phyloP scores from a whole-genome alignment of 2,888 invertebrate species.

The Athripsodes cinereus region DNA sequence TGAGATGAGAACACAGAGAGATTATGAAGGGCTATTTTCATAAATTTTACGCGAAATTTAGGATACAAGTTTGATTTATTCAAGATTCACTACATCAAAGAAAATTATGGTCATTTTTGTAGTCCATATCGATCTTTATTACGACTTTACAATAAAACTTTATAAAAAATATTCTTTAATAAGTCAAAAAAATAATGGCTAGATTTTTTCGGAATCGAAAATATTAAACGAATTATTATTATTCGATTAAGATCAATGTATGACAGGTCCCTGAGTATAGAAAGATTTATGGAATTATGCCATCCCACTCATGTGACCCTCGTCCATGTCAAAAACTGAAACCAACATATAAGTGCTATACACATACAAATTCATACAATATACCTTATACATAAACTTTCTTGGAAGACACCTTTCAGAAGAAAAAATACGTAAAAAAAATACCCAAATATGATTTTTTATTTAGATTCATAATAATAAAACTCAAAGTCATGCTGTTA shows the following conservation, averaged over 20 bases:
- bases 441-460: background rate
- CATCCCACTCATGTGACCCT: background rate
- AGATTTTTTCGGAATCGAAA: too few species aligned
- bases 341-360: background rate
- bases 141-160: too few species aligned
- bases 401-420: background rate
- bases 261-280: background rate
- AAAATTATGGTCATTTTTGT: too few species aligned
- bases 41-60: too few species aligned
- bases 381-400: background rate
- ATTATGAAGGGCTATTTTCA: too few species aligned
- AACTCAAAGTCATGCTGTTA: too few species aligned
- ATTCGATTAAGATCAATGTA: background rate
- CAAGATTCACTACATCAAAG: too few species aligned
- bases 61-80: too few species aligned
- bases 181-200: too few species aligned
- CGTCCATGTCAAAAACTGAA: background rate
- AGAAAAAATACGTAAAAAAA: background rate
- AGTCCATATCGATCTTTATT: too few species aligned
- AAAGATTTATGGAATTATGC: background rate
- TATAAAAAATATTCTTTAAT: too few species aligned
- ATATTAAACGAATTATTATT: background rate
- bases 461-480: background rate
- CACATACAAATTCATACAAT: background rate
- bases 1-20: too few species aligned